A percentile compares a stretch with the other conserved stretches of the same genome.
Conservation (phyloP, 2,113 vertebrate genomes). For the Charadrius vociferus region DNA sequence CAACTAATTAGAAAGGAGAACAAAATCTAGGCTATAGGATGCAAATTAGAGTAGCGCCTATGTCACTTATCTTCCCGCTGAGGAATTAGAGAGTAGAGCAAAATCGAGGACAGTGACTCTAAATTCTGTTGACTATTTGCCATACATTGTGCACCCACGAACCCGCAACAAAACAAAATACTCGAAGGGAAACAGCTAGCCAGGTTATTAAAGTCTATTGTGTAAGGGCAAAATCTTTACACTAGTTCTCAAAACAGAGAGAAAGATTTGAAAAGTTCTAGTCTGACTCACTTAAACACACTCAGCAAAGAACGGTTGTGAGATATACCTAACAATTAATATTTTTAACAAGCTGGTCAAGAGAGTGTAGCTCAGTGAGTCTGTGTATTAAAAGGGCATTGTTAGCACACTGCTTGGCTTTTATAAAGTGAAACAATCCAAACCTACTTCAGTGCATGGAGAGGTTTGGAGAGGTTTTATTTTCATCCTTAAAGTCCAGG, state of each 20-base stretch:
- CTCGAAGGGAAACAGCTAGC: not conserved
- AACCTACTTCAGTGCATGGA: constrained; percentile 70
- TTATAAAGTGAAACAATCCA: constrained; percentile 78
- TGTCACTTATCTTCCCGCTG: constrained; percentile 36
- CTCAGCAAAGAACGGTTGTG: not conserved
- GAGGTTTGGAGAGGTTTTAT: constrained; percentile 71
- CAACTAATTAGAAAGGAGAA: constrained; percentile 71
- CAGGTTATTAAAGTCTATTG: not conserved
- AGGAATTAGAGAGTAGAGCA: constrained; percentile 42
- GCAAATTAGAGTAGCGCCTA: constrained; percentile 50
- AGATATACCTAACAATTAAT: constrained; percentile 38
- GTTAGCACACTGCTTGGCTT: constrained; percentile 67
- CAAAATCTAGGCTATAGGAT: constrained; percentile 68
- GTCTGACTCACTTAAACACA: not conserved
- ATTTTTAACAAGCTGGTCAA: constrained; percentile 61
- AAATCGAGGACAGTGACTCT: constrained; percentile 4
- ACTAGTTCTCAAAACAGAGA: not conserved
- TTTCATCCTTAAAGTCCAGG: constrained; percentile 80
- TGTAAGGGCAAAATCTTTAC: not conserved
- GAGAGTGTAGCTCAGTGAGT: constrained; percentile 18
- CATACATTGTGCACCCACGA: not conserved
- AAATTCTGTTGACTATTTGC: constrained; percentile 17
- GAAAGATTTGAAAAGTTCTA: not conserved
- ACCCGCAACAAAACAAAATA: not conserved
- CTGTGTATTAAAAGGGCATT: constrained; percentile 60